A percentile compares a stretch with the other conserved stretches of the same genome.
Conservation (phyloP, 2,888 invertebrate genomes). For the Mythimna loreyi region DNA sequence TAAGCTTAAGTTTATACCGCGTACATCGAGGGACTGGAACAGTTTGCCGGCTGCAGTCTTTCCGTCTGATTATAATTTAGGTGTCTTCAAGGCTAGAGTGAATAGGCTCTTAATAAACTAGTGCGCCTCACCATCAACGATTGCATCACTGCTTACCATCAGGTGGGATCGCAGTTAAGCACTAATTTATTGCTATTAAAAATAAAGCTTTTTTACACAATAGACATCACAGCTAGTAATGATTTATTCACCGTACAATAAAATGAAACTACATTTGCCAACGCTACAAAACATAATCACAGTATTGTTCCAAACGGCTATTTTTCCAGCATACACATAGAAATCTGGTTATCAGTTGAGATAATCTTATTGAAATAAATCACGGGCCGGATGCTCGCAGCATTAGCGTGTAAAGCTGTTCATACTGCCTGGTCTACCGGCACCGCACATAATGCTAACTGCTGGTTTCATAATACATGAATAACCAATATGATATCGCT, state of each 20-base stretch:
- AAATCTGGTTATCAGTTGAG: conserved; percentile 46
- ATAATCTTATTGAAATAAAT: conserved; percentile 61
- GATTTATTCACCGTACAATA: neutral
- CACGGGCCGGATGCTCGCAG: conserved; percentile 57
- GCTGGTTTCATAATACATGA: conserved; percentile 31
- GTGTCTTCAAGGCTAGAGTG: too few relatives aligned
- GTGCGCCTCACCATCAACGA: too few relatives aligned
- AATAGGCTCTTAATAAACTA: too few relatives aligned
- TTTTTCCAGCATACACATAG: conserved; percentile 19
- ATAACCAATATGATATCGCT: conserved; percentile 6
- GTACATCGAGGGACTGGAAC: too few relatives aligned
- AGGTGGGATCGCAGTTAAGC: too few relatives aligned
- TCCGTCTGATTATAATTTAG: too few relatives aligned
- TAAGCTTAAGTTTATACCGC: too few relatives aligned
- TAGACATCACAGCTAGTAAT: too few relatives aligned
- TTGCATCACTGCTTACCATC: too few relatives aligned
- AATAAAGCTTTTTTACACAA: too few relatives aligned
- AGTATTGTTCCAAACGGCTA: conserved; percentile 25
- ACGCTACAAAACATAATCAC: neutral
- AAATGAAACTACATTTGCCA: neutral
- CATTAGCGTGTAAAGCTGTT: conserved; percentile 49
- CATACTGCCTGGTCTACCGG: conserved; percentile 34
- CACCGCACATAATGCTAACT: conserved; percentile 29
- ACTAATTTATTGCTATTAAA: too few relatives aligned
- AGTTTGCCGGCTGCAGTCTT: too few relatives aligned